Evolutionary conservation across 2,797 vertebrate genomes (phyloP).

Genomic region (Pteronotus mesoamericanus): DNA sequence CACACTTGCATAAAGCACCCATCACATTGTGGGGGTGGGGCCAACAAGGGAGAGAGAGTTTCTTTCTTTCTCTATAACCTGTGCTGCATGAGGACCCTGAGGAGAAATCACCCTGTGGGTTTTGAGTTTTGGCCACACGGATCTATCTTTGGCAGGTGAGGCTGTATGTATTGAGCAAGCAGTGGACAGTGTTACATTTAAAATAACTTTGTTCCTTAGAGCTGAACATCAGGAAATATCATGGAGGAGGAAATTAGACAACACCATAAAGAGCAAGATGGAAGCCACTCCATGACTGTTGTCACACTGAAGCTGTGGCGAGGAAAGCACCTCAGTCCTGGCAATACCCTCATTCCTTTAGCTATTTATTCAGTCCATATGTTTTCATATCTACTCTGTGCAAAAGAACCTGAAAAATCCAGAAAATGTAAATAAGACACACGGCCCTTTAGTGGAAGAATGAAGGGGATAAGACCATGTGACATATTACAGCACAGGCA

Average conservation of each 20-base stretch:
- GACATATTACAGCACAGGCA: accelerated
- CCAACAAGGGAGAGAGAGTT: not conserved
- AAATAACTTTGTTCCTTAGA: not conserved
- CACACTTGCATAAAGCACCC: not conserved
- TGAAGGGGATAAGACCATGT: not conserved
- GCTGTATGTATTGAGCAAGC: not conserved
- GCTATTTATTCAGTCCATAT: not conserved
- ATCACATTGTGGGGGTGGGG: not conserved
- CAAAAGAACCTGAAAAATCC: not conserved
- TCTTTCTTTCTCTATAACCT: not conserved
- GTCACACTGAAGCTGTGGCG: not conserved
- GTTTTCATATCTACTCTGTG: not conserved
- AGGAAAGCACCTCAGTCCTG: not conserved
- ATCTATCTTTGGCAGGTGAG: not conserved
- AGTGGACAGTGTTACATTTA: not conserved
- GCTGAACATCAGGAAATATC: not conserved
- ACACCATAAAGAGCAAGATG: not conserved
- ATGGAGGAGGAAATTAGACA: not conserved
- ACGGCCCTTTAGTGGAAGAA: not conserved
- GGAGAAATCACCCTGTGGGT: not conserved
- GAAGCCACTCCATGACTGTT: not conserved
- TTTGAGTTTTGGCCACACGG: not conserved
- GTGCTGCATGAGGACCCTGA: not conserved
- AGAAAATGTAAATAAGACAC: not conserved
- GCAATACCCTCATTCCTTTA: not conserved